Evolutionary conservation across 92 coral and sea anemone species (phyloP).

Genomic region (Scolanthus callimorphus): DNA sequence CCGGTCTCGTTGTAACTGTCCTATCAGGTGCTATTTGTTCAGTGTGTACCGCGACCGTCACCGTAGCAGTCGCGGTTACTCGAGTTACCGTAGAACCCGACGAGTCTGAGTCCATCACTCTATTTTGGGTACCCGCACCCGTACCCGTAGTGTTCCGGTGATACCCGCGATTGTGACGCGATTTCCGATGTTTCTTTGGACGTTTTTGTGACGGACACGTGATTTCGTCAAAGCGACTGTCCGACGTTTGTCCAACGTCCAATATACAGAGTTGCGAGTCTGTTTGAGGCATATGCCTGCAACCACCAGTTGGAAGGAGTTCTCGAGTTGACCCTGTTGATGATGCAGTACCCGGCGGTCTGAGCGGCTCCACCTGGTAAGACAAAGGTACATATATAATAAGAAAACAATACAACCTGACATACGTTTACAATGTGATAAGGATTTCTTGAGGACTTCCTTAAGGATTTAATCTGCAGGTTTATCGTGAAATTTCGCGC

Average conservation of each 20-base stretch:
- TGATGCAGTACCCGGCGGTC: constrained; percentile 65
- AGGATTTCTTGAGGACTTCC: too few species aligned
- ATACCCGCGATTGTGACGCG: not conserved
- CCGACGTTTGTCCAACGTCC: constrained; percentile 40
- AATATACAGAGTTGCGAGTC: constrained; percentile 72
- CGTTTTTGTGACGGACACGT: constrained; percentile 25
- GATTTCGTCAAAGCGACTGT: too few species aligned
- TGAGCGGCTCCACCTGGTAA: constrained; percentile 54
- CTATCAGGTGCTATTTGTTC: constrained; percentile 59
- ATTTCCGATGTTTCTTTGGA: not conserved
- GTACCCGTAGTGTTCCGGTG: constrained; percentile 27
- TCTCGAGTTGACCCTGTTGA: constrained; percentile 76
- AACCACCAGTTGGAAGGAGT: constrained; percentile 64
- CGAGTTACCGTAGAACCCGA: constrained; percentile 82
- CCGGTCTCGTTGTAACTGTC: constrained; percentile 5
- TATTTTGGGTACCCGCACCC: constrained; percentile 44
- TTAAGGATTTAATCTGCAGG: too few species aligned
- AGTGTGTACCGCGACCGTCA: constrained; percentile 72
- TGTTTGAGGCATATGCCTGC: constrained; percentile 72
- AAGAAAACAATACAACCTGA: too few species aligned
- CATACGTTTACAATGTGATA: too few species aligned
- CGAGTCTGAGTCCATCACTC: constrained; percentile 72
- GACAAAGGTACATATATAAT: too few species aligned
- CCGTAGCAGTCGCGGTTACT: constrained; percentile 85
- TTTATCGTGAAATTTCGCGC: too few species aligned